Base-by-base conservation (phyloP, 2,888 invertebrate genomes). In the Portevinia maculata region DNA sequence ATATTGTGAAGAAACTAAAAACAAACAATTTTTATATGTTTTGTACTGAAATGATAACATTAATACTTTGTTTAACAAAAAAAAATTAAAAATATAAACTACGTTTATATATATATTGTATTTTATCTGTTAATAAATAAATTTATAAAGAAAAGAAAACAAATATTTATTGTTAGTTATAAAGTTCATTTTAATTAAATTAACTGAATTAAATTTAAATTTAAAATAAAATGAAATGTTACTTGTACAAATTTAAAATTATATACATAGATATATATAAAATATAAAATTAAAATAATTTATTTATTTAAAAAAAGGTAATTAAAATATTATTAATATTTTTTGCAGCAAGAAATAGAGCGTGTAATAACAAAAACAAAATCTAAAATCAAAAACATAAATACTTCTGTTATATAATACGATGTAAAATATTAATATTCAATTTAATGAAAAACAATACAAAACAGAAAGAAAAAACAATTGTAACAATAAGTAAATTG, bases 401-500 rank as follows among this genome's bases (percentile, higher is more conserved):
- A 46, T 44, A 21, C 9, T 44, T 41, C 57, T 71, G 41, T 60
- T 50, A 67, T 67, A 55, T 24, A 59, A 59, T 15, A 50, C 30
- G 13, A 53, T 65, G 59, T 73, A 73, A 79, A 79, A 48, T 67
- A 79, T 48, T 79, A 73, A 71, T 44, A 62, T 57, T 52, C 13
- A 34, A 9, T 24, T 39, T 34, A 70, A 62, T 41, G 41, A 55
- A 57, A n/a, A 53, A 41, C 3, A 53, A 34, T 62, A 24, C 37
- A 55, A 32, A 64, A 53, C 9, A 64, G 32, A 55, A 28, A 48
- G 8, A 62, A 65, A 8, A 71, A 57, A 41, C 11, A 55, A 64
- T 70, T 55, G 62, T 70, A 64, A 78, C 48, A 78, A 70, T 70
- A 78, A 78, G 70, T 44, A 55, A 78, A 78, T 57, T 55, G 11